phyloP scores from a whole-genome alignment of 2,888 invertebrate species.

The Carcina quercana region DNA sequence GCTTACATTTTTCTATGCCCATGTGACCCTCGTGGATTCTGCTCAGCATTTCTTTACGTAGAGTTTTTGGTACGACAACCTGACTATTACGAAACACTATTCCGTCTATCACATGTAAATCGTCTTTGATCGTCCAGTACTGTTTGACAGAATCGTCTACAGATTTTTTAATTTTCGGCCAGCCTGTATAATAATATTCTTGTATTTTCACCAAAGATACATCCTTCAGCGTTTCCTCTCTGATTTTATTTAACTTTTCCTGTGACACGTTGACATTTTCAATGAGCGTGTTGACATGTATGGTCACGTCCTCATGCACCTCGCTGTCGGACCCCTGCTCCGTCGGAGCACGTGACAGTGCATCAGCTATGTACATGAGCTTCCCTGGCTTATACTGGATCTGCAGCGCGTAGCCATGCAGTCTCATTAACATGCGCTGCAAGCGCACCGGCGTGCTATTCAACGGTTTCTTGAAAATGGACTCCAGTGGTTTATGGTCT shows the following conservation, averaged over 20 bases:
- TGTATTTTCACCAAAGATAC: not conserved
- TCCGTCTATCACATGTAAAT: slow-evolving; percentile 3
- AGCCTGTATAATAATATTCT: slow-evolving; percentile 3
- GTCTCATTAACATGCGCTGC: not conserved
- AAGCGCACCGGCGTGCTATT: slow-evolving; percentile 11
- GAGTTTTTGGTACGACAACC: not conserved
- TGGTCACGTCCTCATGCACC: slow-evolving; percentile 4
- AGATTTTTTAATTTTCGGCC: slow-evolving; percentile 4
- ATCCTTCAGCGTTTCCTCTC: slow-evolving; percentile 3
- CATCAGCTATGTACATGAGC: slow-evolving; percentile 25
- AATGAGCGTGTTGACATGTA: slow-evolving; percentile 4
- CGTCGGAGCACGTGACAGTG: slow-evolving; percentile 23
- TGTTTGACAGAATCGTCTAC: slow-evolving; percentile 1
- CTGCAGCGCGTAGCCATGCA: not conserved
- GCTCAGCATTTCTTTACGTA: slow-evolving; percentile 6
- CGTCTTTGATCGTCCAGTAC: slow-evolving; percentile 2
- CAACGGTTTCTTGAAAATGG: slow-evolving; percentile 19
- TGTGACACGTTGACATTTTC: not conserved
- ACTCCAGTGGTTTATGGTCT: slow-evolving; percentile 21
- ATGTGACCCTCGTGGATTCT: slow-evolving; percentile 12
- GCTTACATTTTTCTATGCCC: slow-evolving; percentile 11
- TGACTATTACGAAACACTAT: slow-evolving; percentile 2
- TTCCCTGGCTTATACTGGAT: slow-evolving; percentile 20
- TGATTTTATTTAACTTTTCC: slow-evolving; percentile 1
- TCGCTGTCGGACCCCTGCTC: slow-evolving; percentile 7